Base-by-base conservation (phyloP, 2,113 vertebrate genomes). In the Solea solea region DNA sequence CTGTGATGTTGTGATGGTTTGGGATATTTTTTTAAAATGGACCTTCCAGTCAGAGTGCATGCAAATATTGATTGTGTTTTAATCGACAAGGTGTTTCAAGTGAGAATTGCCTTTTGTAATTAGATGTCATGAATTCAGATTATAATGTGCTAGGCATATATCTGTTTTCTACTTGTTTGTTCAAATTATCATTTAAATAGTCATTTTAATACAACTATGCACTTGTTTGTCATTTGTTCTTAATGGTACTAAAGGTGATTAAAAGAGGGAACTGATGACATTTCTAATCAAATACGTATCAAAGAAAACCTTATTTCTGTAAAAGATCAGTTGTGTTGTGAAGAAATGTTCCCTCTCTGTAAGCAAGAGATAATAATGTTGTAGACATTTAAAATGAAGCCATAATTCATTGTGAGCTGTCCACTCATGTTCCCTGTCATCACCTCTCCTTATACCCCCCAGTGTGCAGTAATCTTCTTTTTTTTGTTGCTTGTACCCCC, bases 1-100 rank as follows among this genome's bases (percentile, higher is more conserved):
- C 3, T 0, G 5, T 3, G n/a, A 10, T 0, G 9, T 54, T 44
- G n/a, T 15, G 25, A 40, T 67, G 27, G 34, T 0, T 15, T 41
- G 11, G 11, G 9, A 13, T 70, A 12, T 61, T 34, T 3, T 61
- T 27, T 25, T 40, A 6, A 13, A 27, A 28, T 11, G 12, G 6
- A 39, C 66, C 53, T 14, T 21, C 12, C 5, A 10, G 27, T 40
- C 9, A 28, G 9, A 45, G 13, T n/a, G 41, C 10, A 14, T 21
- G 12, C 11, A 61, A 51, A 58, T 34, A 4, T 4, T 34, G 34
- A 6, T 34, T 34, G 34, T 34, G 34, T 34, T 34, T 34, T 2
- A 34, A 4, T 34, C 5, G 2, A 34, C 34, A 34, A 34, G 34
- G 34, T 34, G 34, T 34, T 34, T 34, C 2, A 34, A 34, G 34